Conservation (phyloP, 1,140 invertebrate species). For the Marisa cornuarietis region DNA sequence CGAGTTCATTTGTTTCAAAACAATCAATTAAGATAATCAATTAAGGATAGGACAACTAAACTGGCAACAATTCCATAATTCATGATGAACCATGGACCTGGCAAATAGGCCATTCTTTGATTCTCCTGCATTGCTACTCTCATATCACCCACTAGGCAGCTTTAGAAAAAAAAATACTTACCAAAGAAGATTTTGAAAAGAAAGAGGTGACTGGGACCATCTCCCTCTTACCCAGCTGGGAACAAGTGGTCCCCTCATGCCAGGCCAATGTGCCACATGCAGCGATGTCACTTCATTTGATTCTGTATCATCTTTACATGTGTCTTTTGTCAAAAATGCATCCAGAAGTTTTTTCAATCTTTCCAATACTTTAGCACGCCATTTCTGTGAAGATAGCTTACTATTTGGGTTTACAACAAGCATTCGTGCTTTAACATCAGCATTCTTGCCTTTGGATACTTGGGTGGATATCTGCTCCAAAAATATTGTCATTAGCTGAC, state of each 20-base stretch:
- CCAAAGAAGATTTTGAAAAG: background rate
- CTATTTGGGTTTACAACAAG: conserved; percentile 8
- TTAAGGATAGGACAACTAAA: too few relatives aligned
- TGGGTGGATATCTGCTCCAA: conserved; percentile 5
- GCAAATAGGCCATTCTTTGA: too few relatives aligned
- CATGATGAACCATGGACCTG: too few relatives aligned
- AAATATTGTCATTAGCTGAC: background rate
- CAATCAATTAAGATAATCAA: too few relatives aligned
- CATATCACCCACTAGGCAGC: too few relatives aligned
- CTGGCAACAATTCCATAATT: too few relatives aligned
- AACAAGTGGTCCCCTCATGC: background rate
- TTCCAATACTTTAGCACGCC: conserved; percentile 6
- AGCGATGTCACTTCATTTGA: background rate
- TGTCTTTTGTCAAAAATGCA: background rate
- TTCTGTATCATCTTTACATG: background rate
- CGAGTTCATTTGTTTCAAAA: too few relatives aligned
- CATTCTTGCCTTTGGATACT: background rate
- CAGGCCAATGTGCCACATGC: background rate
- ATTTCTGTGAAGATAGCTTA: background rate
- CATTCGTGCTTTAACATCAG: background rate
- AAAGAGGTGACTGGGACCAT: background rate
- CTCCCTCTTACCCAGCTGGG: background rate
- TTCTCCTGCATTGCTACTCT: too few relatives aligned
- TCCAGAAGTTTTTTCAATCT: conserved; percentile 8
- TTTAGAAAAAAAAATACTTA: too few relatives aligned